Percentiles rank a stretch among this genome's conserved stretches.
Evolutionary conservation across 2,113 vertebrate species (phyloP).

Genomic region (Gymnogyps californianus): DNA sequence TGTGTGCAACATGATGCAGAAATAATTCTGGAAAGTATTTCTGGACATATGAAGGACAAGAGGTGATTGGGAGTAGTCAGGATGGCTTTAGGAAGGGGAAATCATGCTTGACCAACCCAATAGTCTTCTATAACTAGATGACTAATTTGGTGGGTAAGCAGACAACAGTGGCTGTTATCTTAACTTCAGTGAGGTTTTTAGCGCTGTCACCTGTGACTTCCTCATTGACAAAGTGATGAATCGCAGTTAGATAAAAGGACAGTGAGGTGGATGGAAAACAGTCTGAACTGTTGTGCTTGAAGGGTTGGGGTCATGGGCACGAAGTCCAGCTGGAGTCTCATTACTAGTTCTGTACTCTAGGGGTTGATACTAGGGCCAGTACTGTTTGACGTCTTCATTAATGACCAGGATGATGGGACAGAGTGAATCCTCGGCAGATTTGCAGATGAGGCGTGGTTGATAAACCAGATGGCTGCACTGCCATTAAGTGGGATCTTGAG

Average conservation of each 20-base stretch:
- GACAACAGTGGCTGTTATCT: neutral
- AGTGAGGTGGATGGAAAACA: neutral
- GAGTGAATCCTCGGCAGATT: neutral
- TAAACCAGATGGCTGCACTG: neutral
- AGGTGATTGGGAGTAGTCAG: neutral
- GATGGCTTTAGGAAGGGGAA: neutral
- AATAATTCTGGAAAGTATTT: neutral
- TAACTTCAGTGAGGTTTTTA: neutral
- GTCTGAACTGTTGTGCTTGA: neutral
- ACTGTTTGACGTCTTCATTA: neutral
- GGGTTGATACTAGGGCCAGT: neutral
- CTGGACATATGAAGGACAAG: neutral
- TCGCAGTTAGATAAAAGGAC: neutral
- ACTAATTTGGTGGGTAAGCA: neutral
- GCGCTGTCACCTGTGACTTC: neutral
- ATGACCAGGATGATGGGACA: neutral
- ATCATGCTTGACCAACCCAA: fast-evolving
- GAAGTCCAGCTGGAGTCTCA: neutral
- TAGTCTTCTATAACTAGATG: neutral
- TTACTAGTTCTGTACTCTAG: neutral
- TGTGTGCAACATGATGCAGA: neutral
- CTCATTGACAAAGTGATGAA: neutral
- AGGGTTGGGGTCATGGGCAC: neutral
- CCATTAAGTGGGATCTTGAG: neutral
- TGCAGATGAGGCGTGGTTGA: neutral